Evolutionary conservation across 2,888 invertebrate genomes (phyloP), one percentile per base, ranked within the genome.

Genomic region (Orthonychiurus folsomi): DNA sequence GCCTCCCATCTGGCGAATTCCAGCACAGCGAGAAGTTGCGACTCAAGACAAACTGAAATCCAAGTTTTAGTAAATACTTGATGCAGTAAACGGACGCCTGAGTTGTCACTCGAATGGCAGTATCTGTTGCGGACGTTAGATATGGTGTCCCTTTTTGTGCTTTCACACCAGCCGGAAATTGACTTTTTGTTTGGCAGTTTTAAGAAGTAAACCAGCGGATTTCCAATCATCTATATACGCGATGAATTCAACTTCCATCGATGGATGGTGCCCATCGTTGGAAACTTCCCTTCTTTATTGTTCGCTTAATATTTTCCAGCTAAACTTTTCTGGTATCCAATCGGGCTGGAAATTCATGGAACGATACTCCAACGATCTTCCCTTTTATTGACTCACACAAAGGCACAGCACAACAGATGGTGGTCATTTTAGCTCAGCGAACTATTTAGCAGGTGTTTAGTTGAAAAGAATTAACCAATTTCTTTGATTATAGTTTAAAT

Each of bases 21-120:
- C 25, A 15, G 63, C 60, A 55, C 63, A 62, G 2, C 3, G 21
- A 59, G 28, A 65, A 60, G 25, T 60, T 60, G 1, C 63, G 48
- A 1, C 63, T 60, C 9, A 63, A 52, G 1, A 65, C 60, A 37
- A 21, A 65, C 20, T 63, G 63, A 28, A 65, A 61, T 20, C 65
- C 65, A 9, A 12, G n/a, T 3, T 2, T 1, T 15, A 65, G 15
- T 18, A 65, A 58, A 18, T 56, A 56, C 27, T 15, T 56, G 15
- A 50, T 25, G 18, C 59, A 59, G 5, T 3, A 62, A 15, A 65
- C 54, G 1, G 65, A 60, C 1, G 65, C 60, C 1, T 1, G n/a
- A 1, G 60, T 65, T 1, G 65, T 65, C 15, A 65, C 50, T 26
- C 20, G 2, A 2, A 63, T 5, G 1, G 65, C 65, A 3, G 15